Percentiles rank a stretch among this genome's conserved stretches.
Evolutionary conservation across 2,113 vertebrate genomes (phyloP).

Genomic region (Nipponia nippon): DNA sequence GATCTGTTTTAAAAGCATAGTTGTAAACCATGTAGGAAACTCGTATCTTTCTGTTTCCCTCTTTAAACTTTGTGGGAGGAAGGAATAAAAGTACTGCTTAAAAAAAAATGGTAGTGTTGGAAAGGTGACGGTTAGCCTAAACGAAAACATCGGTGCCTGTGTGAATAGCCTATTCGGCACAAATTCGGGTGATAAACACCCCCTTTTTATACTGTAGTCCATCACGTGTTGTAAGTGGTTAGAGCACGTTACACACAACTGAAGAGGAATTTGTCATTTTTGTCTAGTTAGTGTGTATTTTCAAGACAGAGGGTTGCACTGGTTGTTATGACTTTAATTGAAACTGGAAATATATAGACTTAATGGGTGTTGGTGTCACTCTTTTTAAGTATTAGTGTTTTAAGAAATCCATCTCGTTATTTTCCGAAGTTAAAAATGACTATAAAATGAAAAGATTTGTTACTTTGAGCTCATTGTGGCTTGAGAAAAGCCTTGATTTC

Average conservation of each 20-base stretch:
- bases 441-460: neutral
- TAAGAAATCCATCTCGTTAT: neutral
- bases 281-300: neutral
- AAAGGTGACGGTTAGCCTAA: neutral
- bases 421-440: neutral
- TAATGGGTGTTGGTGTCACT: neutral
- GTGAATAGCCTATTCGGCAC: neutral
- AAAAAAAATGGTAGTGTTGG: neutral
- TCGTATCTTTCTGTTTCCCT: neutral
- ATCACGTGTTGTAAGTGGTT: neutral
- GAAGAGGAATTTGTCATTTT: neutral
- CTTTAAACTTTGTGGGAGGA: neutral
- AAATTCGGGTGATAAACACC: neutral
- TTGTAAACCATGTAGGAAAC: neutral
- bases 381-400: neutral
- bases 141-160: neutral
- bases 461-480: neutral
- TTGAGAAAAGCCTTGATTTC: neutral
- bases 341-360: neutral
- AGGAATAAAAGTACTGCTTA: neutral
- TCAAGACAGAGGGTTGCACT: neutral
- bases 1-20: neutral
- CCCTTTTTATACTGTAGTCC: neutral
- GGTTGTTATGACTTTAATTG: neutral
- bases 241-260: neutral